Percentiles rank a stretch among this genome's conserved stretches.
phyloP scores from a whole-genome alignment of 2,797 vertebrate species.

The Sternarchorhynchus goeldii region DNA sequence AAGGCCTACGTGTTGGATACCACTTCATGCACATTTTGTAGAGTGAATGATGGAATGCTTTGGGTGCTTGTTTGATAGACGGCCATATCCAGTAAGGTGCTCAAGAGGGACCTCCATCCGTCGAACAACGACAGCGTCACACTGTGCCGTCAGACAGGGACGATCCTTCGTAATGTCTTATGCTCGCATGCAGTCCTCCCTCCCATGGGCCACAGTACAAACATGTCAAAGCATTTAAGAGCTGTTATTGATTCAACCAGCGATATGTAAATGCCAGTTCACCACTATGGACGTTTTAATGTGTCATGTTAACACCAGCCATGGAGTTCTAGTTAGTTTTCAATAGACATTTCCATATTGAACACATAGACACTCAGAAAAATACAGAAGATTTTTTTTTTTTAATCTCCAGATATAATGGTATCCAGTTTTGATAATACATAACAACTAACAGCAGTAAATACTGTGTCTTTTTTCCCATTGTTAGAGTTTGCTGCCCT shows the following conservation, averaged over 20 bases:
- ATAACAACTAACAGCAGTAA: neutral
- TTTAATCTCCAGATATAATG: neutral
- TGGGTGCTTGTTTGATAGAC: constrained; percentile 27
- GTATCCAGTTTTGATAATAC: neutral
- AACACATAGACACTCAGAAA: too few species aligned
- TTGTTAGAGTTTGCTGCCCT: constrained; percentile 38
- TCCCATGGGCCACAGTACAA: constrained; percentile 41
- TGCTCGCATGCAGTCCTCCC: constrained; percentile 5
- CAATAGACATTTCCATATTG: neutral
- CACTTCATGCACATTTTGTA: neutral
- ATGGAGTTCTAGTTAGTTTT: neutral
- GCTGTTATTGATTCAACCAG: constrained; percentile 30
- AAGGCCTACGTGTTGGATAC: neutral
- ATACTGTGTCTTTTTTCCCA: neutral
- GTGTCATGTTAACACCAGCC: neutral
- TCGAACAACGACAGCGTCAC: constrained; percentile 20
- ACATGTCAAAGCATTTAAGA: constrained; percentile 50
- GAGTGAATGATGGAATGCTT: neutral
- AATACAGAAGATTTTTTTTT: too few species aligned
- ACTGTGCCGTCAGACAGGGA: constrained; percentile 44
- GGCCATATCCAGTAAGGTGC: constrained; percentile 19
- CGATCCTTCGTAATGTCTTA: constrained; percentile 43
- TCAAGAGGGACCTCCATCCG: neutral
- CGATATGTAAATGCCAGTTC: constrained; percentile 29
- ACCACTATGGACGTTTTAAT: constrained; percentile 8